These are phyloP conservation scores for Parnassius smintheus DNA, from an alignment of 2,888 invertebrate genomes.

Conservation along the genomic window DNA sequence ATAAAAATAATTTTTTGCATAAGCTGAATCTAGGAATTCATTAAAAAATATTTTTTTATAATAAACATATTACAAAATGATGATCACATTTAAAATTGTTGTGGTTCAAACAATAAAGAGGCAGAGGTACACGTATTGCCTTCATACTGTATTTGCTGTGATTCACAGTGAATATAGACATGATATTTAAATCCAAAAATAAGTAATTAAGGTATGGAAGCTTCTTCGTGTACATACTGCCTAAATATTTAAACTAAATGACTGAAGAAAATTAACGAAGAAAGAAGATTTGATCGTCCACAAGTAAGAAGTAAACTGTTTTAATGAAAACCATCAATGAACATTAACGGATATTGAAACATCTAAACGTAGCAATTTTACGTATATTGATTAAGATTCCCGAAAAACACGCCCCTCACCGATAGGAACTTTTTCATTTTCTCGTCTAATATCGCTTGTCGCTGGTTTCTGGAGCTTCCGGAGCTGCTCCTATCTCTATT, in stretches of 20 bases:
- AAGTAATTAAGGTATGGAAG: conserved; percentile 1
- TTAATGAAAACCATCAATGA: conserved; percentile 44
- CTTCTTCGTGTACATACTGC: conserved; percentile 29
- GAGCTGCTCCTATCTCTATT: conserved; percentile 84
- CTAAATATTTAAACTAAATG: conserved; percentile 26
- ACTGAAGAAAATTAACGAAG: conserved; percentile 32
- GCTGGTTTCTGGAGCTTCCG: conserved; percentile 86
- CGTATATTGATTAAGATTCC: conserved; percentile 61
- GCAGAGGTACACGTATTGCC: conserved; percentile 54
- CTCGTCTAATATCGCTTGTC: conserved; percentile 93
- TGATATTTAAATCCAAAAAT: conserved; percentile 33
- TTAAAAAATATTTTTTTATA: not conserved
- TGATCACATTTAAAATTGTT: not conserved
- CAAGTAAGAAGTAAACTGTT: conserved; percentile 32
- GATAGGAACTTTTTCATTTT: conserved; percentile 97
- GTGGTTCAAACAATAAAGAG: conserved; percentile 60
- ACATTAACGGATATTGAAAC: conserved; percentile 63
- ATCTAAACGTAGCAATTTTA: conserved; percentile 67
- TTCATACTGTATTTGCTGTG: conserved; percentile 3
- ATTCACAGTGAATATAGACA: too few relatives aligned
- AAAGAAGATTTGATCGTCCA: conserved; percentile 29
- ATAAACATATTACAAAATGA: not conserved
- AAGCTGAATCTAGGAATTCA: too few relatives aligned
- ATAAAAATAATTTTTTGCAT: conserved; percentile 30
- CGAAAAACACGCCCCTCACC: conserved; percentile 84